Evolutionary conservation across 2,888 invertebrate species (phyloP), one percentile per base, ranked within the genome.

Genomic region (Dolomedes plantarius): DNA sequence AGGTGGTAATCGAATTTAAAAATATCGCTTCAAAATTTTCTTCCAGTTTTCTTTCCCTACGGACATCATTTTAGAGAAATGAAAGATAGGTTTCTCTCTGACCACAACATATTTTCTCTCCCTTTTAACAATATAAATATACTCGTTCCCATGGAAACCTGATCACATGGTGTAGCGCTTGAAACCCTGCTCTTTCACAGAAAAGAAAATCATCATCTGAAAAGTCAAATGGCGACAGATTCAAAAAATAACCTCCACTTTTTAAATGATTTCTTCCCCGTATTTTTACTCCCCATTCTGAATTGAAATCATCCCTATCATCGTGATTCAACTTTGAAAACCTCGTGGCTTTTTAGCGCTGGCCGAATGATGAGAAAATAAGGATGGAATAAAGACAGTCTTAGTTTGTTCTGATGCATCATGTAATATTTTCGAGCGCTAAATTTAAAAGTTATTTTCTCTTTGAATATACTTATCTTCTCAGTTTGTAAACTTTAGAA

Each of bases 91-190:
- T 65, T 65, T 27, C 65, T 31, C 6, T 1, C 65, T 65, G 29
- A 29, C 65, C 31, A 65, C 31, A 31, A n/a, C 29, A 16, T 64
- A 65, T 11, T 46, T 65, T 41, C 41, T 29, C 31, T 46, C 39
- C 29, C 36, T 56, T 46, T 75, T 75, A 75, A 75, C 68, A 78
- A 78, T 71, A 79, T 72, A 78, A 78, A 67, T 78, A 69, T 62
- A 72, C 62, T 6, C 72, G 79, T 79, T 79, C 23, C 79, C 27
- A 79, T 79, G 64, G 79, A 31, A 7, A 79, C 69, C 3, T 9
- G 9, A 62, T 71, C 46, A n/a, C 64, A 46, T 72, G 79, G 64
- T 64, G 72, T 72, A 72, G 31, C 29, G 41, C 23, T 46, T 71
- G 71, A 79, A 72, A 71, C 72, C 77, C 68, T 46, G 69, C 39